Conservation (phyloP, 2,888 invertebrate species). For the Acrobasis consociella region DNA sequence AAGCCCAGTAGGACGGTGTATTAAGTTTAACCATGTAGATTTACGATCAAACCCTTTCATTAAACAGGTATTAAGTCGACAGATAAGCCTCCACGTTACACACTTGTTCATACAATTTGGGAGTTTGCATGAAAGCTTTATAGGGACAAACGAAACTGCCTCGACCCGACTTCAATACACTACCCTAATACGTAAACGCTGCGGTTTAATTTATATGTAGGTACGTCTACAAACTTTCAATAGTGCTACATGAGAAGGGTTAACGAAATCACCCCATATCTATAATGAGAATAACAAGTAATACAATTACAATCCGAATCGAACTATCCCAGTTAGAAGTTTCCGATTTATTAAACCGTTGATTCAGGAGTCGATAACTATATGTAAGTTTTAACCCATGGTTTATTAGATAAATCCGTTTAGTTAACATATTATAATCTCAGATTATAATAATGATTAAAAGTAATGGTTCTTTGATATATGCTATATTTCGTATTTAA, state of each 20-base stretch:
- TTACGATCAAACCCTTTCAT: constrained; percentile 81
- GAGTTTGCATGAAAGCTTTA: constrained; percentile 67
- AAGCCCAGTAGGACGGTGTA: constrained; percentile 68
- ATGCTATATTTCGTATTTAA: no score
- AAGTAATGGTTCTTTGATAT: no score
- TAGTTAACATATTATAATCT: no score
- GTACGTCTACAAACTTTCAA: constrained; percentile 49
- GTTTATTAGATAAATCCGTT: neutral
- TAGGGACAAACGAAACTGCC: constrained; percentile 63
- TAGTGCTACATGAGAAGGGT: constrained; percentile 41
- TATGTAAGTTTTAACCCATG: neutral
- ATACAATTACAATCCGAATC: constrained; percentile 24
- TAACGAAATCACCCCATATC: constrained; percentile 30
- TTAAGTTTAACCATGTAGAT: constrained; percentile 79
- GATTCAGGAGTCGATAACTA: neutral
- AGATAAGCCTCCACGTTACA: constrained; percentile 74
- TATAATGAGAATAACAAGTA: constrained; percentile 26
- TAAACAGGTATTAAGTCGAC: constrained; percentile 80
- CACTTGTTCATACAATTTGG: constrained; percentile 72
- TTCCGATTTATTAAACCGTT: constrained; percentile 13
- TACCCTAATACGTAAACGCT: constrained; percentile 61
- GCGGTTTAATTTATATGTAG: constrained; percentile 60
- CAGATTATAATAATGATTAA: no score
- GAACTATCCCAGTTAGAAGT: constrained; percentile 15
- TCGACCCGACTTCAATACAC: constrained; percentile 59